Base-by-base conservation (phyloP, 2,888 invertebrate genomes). In the Meta bourneti region DNA sequence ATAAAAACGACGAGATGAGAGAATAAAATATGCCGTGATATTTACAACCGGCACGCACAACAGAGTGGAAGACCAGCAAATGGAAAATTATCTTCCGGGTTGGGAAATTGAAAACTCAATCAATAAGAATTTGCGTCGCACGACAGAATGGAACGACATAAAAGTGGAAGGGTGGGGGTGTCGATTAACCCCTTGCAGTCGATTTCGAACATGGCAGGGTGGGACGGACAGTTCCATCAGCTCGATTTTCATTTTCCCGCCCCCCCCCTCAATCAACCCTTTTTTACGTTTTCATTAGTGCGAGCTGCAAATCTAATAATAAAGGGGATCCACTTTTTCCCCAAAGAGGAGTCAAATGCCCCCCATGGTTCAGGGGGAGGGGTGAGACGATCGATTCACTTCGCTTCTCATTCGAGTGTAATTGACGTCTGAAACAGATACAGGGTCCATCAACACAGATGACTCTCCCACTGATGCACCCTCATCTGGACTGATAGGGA, bases 101-200 rank as follows among this genome's bases (percentile, higher is more conserved):
- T 61, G 61, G 51, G n/a, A 84, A 84, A 84, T 84, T 84, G 84
- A 75, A 84, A 84, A 84, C 74, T 84, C 84, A 84, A 84, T 84
- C 61, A 84, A 84, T 84, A 75, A 75, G 74, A 84, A 84, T 84
- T 84, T 84, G 61, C 84, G 19, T 70, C n/a, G 80, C 51, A 49
- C 70, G 81, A 19, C 70, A 72, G 72, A 72, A 84, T n/a, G 51
- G 70, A 19, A 75, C 61, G 78, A 54, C 71, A 75, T 84, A 61
- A 72, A 75, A 75, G 74, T 75, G 75, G 69, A 13, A 51, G 69
- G 52, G 69, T 74, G 51, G 51, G 51, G 51, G 79, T 61, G 61
- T 61, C 61, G 61, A 79, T 61, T 79, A 79, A 61, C 61, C 79
- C 79, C 20, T 79, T 79, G 54, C 79, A 79, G 79, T 61, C 79